Evolutionary conservation across 2,113 vertebrate species (phyloP).

Genomic region (Himantopus leucocephalus): DNA sequence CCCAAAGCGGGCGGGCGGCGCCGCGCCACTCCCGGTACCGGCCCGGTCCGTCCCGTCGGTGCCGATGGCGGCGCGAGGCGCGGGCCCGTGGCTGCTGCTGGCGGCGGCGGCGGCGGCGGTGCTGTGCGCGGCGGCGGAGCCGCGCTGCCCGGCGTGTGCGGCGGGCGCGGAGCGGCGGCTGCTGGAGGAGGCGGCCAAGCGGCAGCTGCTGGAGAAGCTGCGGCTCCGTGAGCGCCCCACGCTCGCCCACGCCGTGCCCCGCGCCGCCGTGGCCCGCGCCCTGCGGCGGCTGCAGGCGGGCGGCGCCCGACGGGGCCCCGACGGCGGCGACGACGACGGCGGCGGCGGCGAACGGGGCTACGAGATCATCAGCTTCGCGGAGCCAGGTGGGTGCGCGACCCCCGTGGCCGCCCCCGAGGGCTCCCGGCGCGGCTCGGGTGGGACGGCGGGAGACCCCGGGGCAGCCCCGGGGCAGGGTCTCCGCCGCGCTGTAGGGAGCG

Average conservation of each 20-base stretch:
- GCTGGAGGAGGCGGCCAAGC: constrained; percentile 84
- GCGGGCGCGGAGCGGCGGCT: constrained; percentile 74
- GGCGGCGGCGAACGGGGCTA: constrained; percentile 76
- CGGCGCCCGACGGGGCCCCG: too few species aligned
- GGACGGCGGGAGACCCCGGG: accelerated
- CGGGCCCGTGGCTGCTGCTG: not conserved
- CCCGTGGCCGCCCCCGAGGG: not conserved
- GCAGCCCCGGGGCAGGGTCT: not conserved
- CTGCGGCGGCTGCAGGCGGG: too few species aligned
- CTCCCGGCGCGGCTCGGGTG: too few species aligned
- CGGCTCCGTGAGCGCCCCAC: constrained; percentile 87
- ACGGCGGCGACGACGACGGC: too few species aligned
- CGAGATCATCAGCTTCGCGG: constrained; percentile 93
- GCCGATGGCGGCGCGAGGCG: not conserved
- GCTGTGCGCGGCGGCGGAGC: not conserved
- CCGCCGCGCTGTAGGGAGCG: accelerated
- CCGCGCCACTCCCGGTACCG: not conserved
- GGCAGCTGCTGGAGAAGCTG: constrained; percentile 87
- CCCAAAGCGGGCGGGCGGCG: not conserved
- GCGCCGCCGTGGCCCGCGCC: too few species aligned
- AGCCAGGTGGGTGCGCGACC: constrained; percentile 81
- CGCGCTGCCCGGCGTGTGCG: constrained; percentile 73
- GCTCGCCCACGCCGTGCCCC: constrained; percentile 81
- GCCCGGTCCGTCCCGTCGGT: not conserved
- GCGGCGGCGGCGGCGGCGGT: not conserved